Conservation (phyloP, 1,140 invertebrate species). For the Tetranychus cinnabarinus region DNA sequence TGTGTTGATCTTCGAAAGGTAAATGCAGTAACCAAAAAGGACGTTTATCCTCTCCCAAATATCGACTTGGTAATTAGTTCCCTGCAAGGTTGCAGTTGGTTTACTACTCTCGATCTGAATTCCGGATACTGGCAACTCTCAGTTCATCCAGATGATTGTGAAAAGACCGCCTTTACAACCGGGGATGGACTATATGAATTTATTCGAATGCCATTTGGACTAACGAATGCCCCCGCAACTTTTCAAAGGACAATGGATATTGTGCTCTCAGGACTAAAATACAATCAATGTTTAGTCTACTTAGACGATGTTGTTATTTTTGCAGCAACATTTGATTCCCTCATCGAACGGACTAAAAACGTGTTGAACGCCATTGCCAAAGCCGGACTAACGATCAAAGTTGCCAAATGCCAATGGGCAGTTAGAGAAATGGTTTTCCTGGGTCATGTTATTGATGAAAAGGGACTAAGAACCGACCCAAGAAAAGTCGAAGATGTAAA, state of each 20-base stretch:
- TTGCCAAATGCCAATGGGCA: background rate
- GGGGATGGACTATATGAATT: background rate
- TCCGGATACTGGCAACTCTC: background rate
- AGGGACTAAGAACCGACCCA: background rate
- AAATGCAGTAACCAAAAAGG: slow-evolving; percentile 21
- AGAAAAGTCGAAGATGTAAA: background rate
- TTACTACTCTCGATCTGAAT: background rate
- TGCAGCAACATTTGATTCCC: background rate
- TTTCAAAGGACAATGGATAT: background rate
- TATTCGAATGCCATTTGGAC: background rate
- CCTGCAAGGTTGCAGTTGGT: background rate
- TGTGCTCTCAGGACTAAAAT: background rate
- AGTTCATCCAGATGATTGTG: background rate
- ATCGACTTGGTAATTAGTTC: slow-evolving; percentile 12
- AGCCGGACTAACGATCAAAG: slow-evolving; percentile 5
- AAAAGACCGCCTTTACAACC: background rate
- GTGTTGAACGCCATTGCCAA: background rate
- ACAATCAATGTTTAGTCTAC: background rate
- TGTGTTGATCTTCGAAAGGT: slow-evolving; percentile 23
- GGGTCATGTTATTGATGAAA: background rate
- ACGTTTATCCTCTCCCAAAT: slow-evolving; percentile 26
- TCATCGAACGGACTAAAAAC: background rate
- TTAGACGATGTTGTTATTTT: background rate
- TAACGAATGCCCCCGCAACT: background rate
- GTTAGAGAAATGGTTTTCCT: background rate